Percentiles rank a stretch among this genome's conserved stretches.
phyloP scores from a whole-genome alignment of 2,797 vertebrate genomes.

The Poeciliopsis turneri region DNA sequence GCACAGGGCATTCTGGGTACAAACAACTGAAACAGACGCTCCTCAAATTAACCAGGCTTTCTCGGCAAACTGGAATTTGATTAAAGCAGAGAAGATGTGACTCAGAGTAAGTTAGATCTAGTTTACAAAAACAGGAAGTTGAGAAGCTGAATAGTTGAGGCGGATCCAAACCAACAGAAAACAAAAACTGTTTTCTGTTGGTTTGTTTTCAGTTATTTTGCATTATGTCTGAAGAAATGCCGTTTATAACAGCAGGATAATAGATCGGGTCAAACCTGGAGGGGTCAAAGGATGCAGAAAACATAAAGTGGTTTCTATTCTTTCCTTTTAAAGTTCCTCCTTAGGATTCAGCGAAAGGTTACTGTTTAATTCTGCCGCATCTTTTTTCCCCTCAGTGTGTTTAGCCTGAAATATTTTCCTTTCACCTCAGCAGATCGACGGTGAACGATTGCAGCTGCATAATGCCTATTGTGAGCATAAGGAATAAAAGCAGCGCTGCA shows the following conservation, averaged over 20 bases:
- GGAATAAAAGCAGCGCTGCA: conserved; percentile 67
- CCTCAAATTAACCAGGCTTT: too few species aligned
- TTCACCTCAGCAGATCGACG: conserved; percentile 40
- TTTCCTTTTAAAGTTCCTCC: neutral
- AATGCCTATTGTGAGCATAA: conserved; percentile 63
- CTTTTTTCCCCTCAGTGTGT: conserved; percentile 25
- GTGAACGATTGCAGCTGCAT: conserved; percentile 55
- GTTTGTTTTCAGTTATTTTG: neutral
- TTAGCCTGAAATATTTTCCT: conserved; percentile 53
- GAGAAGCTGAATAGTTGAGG: neutral
- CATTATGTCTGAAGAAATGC: neutral
- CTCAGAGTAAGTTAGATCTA: neutral
- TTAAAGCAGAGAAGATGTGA: neutral
- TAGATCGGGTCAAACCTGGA: neutral
- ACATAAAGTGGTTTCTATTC: conserved; percentile 10
- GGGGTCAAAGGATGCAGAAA: conserved; percentile 4
- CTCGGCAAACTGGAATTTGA: too few species aligned
- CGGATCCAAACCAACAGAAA: neutral
- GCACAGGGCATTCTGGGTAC: too few species aligned
- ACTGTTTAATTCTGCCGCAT: conserved; percentile 47
- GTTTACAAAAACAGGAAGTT: neutral
- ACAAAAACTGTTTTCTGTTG: neutral
- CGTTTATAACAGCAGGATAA: neutral
- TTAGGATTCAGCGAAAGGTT: conserved; percentile 43
- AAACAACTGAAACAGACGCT: too few species aligned